Conservation (phyloP, 2,888 invertebrate species). For the Pollenia labialis region DNA sequence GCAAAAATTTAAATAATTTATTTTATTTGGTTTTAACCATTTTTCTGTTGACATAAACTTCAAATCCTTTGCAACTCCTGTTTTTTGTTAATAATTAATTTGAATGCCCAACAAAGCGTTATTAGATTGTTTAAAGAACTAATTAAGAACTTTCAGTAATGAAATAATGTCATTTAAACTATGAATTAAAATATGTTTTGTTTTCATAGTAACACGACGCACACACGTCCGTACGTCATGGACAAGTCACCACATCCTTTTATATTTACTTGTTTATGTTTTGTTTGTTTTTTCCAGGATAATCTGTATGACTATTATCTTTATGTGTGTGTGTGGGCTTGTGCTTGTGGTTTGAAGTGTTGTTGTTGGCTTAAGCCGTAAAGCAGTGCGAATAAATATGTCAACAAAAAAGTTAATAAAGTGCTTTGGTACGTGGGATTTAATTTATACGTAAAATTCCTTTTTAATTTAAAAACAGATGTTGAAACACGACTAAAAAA, state of each 20-base stretch:
- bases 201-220: neutral
- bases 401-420: constrained; percentile 51
- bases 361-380: constrained; percentile 27
- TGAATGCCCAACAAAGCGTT: constrained; percentile 28
- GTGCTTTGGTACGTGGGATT: constrained; percentile 5
- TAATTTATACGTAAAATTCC: neutral
- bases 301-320: neutral
- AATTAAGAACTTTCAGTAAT: constrained; percentile 49
- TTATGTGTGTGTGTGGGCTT: neutral
- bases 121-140: constrained; percentile 53
- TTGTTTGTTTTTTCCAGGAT: neutral
- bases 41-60: too few relatives aligned
- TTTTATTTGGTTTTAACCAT: too few relatives aligned
- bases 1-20: too few relatives aligned
- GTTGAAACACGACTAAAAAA: constrained; percentile 8
- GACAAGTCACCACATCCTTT: neutral
- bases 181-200: constrained; percentile 42
- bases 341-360: constrained; percentile 26
- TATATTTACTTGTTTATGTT: neutral
- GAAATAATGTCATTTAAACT: constrained; percentile 44
- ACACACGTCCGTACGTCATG: neutral
- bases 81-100: neutral
- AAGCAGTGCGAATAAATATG: constrained; percentile 49
- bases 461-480: neutral
- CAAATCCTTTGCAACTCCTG: too few relatives aligned